A percentile compares a stretch with the other conserved stretches of the same genome.
Evolutionary conservation across 2,888 invertebrate genomes (phyloP).

Genomic region (Rhingia rostrata): DNA sequence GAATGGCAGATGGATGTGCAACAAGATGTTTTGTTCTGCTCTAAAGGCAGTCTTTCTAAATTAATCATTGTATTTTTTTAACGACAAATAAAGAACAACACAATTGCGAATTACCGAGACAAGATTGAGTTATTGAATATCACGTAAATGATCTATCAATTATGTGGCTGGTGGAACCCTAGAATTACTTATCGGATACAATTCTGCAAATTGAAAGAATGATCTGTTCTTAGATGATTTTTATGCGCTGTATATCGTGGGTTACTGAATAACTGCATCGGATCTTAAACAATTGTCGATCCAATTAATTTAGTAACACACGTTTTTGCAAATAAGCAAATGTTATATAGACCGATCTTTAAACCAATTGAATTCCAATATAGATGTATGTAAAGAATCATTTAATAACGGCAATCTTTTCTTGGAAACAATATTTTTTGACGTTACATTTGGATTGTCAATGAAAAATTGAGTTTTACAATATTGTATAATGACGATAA

Average conservation of each 20-base stretch:
- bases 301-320: constrained; percentile 21
- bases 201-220: constrained; percentile 56
- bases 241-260: background rate
- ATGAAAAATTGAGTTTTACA: too few relatives aligned
- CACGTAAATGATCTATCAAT: constrained; percentile 66
- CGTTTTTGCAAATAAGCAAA: background rate
- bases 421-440: background rate
- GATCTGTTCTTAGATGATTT: constrained; percentile 19
- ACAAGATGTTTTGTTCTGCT: constrained; percentile 20
- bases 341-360: background rate
- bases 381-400: background rate
- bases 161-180: constrained; percentile 18
- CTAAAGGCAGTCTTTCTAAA: constrained; percentile 23
- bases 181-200: constrained; percentile 46
- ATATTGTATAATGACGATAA: too few relatives aligned
- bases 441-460: background rate
- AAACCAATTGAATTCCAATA: constrained; percentile 2
- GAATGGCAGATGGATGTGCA: constrained; percentile 57
- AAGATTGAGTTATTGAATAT: constrained; percentile 70
- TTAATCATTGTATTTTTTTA: constrained; percentile 30
- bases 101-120: constrained; percentile 47
- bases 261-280: constrained; percentile 21
- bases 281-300: constrained; percentile 8
- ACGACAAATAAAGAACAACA: constrained; percentile 22
- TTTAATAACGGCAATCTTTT: background rate